Evolutionary conservation across 2,113 vertebrate species (phyloP).

Genomic region (Hyaena hyaena): DNA sequence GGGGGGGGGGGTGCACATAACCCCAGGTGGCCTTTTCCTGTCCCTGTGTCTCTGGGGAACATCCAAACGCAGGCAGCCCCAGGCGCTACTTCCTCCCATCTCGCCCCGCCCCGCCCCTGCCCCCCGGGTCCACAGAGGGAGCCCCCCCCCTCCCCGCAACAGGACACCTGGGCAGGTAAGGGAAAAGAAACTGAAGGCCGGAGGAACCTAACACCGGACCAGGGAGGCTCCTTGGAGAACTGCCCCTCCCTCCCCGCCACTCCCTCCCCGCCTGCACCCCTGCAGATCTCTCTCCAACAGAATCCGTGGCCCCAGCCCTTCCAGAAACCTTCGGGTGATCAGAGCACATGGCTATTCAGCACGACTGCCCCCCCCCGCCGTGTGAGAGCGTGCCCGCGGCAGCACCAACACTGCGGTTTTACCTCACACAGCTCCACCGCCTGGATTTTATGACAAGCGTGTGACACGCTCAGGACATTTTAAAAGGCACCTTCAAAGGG

Average conservation of each 20-base stretch:
- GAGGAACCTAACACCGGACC: neutral
- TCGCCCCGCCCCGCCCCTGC: neutral
- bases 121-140: neutral
- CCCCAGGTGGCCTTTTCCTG: neutral
- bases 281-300: neutral
- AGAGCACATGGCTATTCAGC: neutral
- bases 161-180: neutral
- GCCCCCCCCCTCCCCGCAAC: neutral
- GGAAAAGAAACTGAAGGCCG: neutral
- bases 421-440: neutral
- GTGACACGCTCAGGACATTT: accelerated
- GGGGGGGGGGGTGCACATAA: neutral
- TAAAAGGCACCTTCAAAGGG: neutral
- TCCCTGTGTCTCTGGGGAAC: neutral
- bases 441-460: accelerated
- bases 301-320: neutral
- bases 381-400: neutral
- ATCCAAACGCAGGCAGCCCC: neutral
- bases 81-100: neutral
- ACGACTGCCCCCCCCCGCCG: accelerated
- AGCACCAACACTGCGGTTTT: accelerated
- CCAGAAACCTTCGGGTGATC: neutral
- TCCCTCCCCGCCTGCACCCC: neutral
- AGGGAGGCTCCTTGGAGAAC: neutral
- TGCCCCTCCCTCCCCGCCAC: neutral